Evolutionary conservation across 2,113 vertebrate genomes (phyloP).

Genomic region (Dasyprocta punctata): DNA sequence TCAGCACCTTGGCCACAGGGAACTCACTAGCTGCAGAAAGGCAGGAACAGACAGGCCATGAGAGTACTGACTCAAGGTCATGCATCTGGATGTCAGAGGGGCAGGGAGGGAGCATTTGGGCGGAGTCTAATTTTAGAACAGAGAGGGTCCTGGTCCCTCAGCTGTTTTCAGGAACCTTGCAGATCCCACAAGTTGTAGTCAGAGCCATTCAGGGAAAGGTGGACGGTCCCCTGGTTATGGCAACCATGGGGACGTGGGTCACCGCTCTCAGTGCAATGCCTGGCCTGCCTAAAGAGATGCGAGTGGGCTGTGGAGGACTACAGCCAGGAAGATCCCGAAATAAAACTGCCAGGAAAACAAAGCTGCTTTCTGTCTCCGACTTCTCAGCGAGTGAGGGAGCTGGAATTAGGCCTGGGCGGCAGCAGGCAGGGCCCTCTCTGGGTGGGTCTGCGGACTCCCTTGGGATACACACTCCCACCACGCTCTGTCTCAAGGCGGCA

Average conservation of each 20-base stretch:
- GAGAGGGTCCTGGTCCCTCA: not conserved
- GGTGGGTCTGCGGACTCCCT: not conserved
- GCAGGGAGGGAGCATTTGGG: not conserved
- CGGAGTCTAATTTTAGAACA: not conserved
- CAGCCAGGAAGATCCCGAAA: not conserved
- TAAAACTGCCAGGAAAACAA: not conserved
- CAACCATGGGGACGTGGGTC: not conserved
- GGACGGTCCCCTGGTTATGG: not conserved
- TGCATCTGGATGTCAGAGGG: not conserved
- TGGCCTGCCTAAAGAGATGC: not conserved
- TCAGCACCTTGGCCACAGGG: not conserved
- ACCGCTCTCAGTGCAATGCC: not conserved
- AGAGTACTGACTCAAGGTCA: not conserved
- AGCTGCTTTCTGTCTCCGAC: not conserved
- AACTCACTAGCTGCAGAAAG: not conserved
- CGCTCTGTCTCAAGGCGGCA: not conserved
- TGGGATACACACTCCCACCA: not conserved
- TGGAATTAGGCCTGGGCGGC: not conserved
- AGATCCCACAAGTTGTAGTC: not conserved
- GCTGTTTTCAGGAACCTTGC: not conserved
- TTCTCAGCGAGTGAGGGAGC: not conserved
- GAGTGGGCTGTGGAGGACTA: not conserved
- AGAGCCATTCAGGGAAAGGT: not conserved
- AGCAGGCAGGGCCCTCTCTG: not conserved
- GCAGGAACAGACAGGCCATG: not conserved